These are phyloP conservation scores for Lethrus apterus DNA, from an alignment of 1,140 invertebrate genomes.

Conservation along the genomic window DNA sequence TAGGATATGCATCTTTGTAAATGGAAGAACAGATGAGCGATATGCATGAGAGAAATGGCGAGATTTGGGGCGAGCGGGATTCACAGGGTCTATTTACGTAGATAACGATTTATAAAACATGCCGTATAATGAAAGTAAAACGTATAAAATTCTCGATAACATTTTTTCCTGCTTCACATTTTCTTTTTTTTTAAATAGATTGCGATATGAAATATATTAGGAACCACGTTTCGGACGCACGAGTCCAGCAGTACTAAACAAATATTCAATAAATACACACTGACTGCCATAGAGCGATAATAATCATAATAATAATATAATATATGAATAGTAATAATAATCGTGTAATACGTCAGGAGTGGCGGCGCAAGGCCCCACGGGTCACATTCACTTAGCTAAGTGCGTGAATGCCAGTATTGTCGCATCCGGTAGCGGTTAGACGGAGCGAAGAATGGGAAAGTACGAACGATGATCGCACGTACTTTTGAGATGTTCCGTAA, in stretches of 20 bases:
- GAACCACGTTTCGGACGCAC: conserved; percentile 35
- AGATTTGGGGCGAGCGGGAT: neutral
- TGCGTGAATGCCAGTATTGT: neutral
- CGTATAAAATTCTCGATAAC: conserved; percentile 14
- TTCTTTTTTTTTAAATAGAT: conserved; percentile 15
- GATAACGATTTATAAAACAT: conserved; percentile 6
- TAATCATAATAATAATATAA: conserved; percentile 34
- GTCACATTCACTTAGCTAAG: conserved; percentile 39
- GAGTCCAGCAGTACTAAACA: conserved; percentile 28
- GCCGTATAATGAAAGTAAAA: conserved; percentile 13
- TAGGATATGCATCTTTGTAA: conserved; percentile 30
- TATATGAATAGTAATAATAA: conserved; percentile 46
- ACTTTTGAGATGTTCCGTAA: no score
- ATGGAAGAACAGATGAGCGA: conserved; percentile 10
- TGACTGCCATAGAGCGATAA: conserved; percentile 35
- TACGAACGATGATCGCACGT: no score
- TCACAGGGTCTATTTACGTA: neutral
- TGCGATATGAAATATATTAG: conserved; percentile 40
- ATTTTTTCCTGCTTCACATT: conserved; percentile 7
- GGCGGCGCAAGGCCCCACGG: conserved; percentile 26
- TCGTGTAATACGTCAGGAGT: conserved; percentile 40
- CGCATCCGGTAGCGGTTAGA: neutral
- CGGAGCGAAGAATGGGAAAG: no score
- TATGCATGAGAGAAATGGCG: conserved; percentile 17
- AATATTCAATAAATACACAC: conserved; percentile 30